These are phyloP conservation scores for Thermophis baileyi DNA, from an alignment of 2,113 vertebrate genomes.

Conservation along the genomic window DNA sequence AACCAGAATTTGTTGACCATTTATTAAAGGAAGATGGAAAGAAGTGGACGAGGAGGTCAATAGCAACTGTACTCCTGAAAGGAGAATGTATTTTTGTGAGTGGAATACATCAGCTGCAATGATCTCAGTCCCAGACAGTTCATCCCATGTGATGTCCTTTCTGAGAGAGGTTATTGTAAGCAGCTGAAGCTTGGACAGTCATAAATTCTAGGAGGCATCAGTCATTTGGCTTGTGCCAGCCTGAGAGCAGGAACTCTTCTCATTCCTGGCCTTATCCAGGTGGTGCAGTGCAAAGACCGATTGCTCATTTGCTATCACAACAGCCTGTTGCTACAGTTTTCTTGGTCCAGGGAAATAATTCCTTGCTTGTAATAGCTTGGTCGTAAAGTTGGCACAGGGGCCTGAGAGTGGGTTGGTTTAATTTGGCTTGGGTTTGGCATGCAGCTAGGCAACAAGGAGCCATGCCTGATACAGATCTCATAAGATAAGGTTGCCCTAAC, in stretches of 20 bases:
- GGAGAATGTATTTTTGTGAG: neutral
- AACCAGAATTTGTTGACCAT: fast-evolving
- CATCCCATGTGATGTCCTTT: neutral
- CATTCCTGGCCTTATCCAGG: conserved; percentile 54
- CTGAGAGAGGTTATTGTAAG: conserved; percentile 28
- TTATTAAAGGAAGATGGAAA: neutral
- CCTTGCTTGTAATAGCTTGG: conserved; percentile 27
- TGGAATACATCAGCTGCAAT: neutral
- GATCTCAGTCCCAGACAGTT: conserved; percentile 1
- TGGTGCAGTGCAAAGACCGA: conserved; percentile 45
- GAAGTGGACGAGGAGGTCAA: neutral
- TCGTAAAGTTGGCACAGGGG: conserved; percentile 45
- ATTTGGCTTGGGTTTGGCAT: neutral
- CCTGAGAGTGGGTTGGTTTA: neutral
- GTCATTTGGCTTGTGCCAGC: conserved; percentile 40
- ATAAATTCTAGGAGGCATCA: conserved; percentile 28
- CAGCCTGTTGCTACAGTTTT: conserved; percentile 38
- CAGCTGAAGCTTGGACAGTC: conserved; percentile 1
- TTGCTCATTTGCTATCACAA: conserved; percentile 30
- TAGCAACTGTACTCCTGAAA: neutral
- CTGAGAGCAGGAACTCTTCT: conserved; percentile 31
- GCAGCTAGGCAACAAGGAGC: conserved; percentile 54
- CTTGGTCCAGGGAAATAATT: neutral
- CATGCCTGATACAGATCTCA: conserved; percentile 33
- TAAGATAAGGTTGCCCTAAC: conserved; percentile 59